Base-by-base conservation (phyloP, 92 coral and sea anemone species). In the Galaxea fascicularis region DNA sequence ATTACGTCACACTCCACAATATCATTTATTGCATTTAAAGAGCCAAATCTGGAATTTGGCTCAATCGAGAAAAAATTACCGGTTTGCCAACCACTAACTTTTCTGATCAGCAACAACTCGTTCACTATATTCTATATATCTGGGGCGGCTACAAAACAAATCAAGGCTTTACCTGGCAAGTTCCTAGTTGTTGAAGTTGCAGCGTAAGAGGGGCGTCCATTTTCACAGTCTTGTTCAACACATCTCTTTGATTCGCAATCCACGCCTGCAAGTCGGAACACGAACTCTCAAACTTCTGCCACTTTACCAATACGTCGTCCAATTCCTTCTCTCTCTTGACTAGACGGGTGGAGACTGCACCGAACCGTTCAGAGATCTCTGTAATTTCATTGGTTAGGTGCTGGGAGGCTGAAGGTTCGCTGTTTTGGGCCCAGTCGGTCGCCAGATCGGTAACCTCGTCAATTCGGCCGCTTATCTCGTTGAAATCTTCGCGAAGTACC, bases 241-340 rank as follows among this genome's bases (percentile, higher is more conserved):
- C 83, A 58, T 67, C 82, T 46, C 84, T 90, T 66, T 96, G 99
- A 51, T 82, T 82, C 67, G 94, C 90, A 45, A 96, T 80, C 99
- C 99, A 96, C 52, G 92, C 79, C 29, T 87, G 82, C 70, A 96
- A 64, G 31, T 96, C 97, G 3, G 91, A 85, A 64, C 98, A 95
- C 66, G 94, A 94, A 74, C 85, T 86, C 88, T 96, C 93, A 84
- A 92, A 96, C 73, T 89, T 88, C 67, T 94, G 91, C 96, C 99
- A 94, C 49, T 60, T 88, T 15, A 73, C 53, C 7, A 84, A 39
- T 53, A 80, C 35, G 35, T 91, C 94, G 9, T 87, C 86, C 44
- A 91, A 76, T 64, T 92, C 92, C 78, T 79, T 92, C 87, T 89
- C 94, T 28, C 76, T 88, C 82, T 70, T 90, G 24, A 70, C 77